Percentiles rank a stretch among this genome's conserved stretches.
Conservation (phyloP, 1,140 invertebrate genomes). For the Bombus sibiricus region DNA sequence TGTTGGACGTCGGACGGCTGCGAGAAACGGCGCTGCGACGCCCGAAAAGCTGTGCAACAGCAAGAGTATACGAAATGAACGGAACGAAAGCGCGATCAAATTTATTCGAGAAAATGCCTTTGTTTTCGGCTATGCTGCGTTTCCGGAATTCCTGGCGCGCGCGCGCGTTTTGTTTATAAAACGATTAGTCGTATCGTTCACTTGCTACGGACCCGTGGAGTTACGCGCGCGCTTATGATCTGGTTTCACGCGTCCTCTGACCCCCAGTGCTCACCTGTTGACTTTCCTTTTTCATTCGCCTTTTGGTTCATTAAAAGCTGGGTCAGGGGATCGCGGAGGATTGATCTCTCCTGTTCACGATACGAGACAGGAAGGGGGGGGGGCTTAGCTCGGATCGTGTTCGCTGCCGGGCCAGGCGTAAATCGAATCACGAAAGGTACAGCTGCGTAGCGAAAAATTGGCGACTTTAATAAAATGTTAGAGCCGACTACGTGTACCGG, state of each 20-base stretch:
- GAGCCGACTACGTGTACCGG: neutral
- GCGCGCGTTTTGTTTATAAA: neutral
- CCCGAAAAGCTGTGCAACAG: neutral
- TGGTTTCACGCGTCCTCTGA: too few species aligned
- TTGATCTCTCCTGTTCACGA: conserved; percentile 1
- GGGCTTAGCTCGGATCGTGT: neutral
- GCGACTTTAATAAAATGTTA: conserved; percentile 60
- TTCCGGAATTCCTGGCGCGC: neutral
- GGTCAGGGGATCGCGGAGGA: neutral
- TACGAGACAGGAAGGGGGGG: too few species aligned
- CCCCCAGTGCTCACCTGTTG: conserved; percentile 33
- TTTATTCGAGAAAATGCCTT: conserved; percentile 18
- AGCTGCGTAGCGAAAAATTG: conserved; percentile 43
- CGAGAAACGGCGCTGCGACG: neutral
- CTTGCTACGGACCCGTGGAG: neutral
- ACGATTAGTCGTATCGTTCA: conserved; percentile 15
- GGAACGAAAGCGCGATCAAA: neutral
- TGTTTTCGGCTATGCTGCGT: neutral
- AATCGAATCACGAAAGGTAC: conserved; percentile 29
- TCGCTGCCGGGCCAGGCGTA: neutral
- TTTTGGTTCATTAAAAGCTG: conserved; percentile 5
- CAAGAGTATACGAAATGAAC: neutral
- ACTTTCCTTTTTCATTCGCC: conserved; percentile 7
- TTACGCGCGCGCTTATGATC: neutral
- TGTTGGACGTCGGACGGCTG: neutral